A percentile compares a stretch with the other conserved stretches of the same genome.
phyloP scores from a whole-genome alignment of 2,888 invertebrate genomes.

The Lasioglossum zephyrum region DNA sequence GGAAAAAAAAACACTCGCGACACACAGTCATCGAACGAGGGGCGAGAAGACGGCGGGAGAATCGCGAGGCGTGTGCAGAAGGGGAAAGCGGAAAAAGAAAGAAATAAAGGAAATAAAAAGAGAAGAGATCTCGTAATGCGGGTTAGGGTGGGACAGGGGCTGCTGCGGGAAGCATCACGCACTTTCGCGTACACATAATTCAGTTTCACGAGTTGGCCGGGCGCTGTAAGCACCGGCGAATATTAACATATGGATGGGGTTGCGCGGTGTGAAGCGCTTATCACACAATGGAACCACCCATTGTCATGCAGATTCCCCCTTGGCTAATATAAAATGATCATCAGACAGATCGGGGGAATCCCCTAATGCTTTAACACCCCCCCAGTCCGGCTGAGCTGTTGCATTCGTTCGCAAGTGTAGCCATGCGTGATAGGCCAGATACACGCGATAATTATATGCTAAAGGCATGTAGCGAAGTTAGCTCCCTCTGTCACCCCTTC shows the following conservation, averaged over 20 bases:
- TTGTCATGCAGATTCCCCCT: constrained; percentile 80
- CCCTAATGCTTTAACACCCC: constrained; percentile 74
- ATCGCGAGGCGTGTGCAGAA: neutral
- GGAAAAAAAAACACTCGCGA: neutral
- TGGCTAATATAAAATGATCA: constrained; percentile 80
- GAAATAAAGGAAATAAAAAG: neutral
- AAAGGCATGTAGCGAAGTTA: constrained; percentile 52
- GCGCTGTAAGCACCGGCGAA: constrained; percentile 61
- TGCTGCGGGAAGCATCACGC: constrained; percentile 51
- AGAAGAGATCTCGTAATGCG: constrained; percentile 16
- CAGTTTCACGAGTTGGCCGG: constrained; percentile 71
- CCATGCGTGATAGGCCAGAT: constrained; percentile 68
- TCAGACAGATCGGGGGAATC: constrained; percentile 77
- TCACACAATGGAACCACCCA: constrained; percentile 78
- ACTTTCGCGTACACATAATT: constrained; percentile 71
- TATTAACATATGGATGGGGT: constrained; percentile 75
- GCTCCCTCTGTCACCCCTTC: neutral
- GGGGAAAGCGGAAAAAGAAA: neutral
- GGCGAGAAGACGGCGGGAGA: neutral
- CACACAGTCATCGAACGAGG: constrained; percentile 5
- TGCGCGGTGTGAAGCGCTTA: constrained; percentile 78
- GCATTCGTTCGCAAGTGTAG: constrained; percentile 66
- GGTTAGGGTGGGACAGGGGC: neutral
- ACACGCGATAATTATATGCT: constrained; percentile 64
- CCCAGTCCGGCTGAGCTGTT: constrained; percentile 61